Evolutionary conservation across 2,797 vertebrate genomes (phyloP).

Genomic region (Steatocranus sp.): DNA sequence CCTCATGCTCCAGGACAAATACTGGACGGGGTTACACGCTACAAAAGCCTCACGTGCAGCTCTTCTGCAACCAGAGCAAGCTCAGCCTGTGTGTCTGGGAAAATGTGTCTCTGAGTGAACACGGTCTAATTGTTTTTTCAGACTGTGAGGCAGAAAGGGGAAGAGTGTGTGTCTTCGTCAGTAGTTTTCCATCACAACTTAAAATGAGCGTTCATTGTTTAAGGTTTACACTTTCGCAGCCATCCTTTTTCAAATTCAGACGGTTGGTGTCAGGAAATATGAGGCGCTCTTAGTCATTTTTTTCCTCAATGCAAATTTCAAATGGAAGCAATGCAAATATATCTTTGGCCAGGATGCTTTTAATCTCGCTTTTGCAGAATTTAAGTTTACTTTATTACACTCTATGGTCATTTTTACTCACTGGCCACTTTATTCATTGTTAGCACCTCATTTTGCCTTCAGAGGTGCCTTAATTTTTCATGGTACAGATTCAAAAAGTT

Average conservation of each 20-base stretch:
- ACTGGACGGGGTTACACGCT: not conserved
- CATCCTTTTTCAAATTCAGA: not conserved
- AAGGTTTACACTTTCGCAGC: not conserved
- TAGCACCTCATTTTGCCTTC: not conserved
- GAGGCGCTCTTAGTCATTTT: not conserved
- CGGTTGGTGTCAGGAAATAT: not conserved
- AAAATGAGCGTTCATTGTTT: not conserved
- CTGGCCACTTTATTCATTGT: not conserved
- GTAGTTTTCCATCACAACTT: not conserved
- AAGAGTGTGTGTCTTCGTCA: not conserved
- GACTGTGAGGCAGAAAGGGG: not conserved
- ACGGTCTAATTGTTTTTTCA: conserved; percentile 30
- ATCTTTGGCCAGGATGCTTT: not conserved
- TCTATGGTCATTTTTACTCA: not conserved
- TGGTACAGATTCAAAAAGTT: not conserved
- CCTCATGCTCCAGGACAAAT: not conserved
- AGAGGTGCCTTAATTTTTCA: not conserved
- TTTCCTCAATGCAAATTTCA: not conserved
- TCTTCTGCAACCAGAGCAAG: not conserved
- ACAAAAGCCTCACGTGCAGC: conserved; percentile 6
- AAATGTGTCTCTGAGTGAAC: not conserved
- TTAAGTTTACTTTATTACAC: not conserved
- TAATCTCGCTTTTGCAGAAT: not conserved
- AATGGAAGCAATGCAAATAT: not conserved
- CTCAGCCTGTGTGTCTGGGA: not conserved